Conservation (phyloP, 2,113 vertebrate genomes). For the Macquaria ambigua region DNA sequence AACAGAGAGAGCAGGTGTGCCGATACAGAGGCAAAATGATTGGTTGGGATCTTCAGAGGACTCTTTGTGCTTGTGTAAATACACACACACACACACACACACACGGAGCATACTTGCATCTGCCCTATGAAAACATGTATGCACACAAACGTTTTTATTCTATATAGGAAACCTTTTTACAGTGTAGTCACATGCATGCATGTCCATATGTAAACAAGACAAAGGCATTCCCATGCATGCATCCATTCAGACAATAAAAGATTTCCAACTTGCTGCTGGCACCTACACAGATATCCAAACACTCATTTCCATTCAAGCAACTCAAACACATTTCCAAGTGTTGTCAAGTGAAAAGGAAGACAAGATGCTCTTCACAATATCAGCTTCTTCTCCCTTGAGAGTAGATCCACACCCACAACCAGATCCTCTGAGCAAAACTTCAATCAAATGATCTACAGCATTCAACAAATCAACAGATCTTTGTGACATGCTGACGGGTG, state of each 20-base stretch:
- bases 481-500: too few species aligned
- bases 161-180: background rate
- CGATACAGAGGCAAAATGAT: slow-evolving; percentile 54
- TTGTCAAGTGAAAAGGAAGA: slow-evolving; percentile 26
- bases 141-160: background rate
- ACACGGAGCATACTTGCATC: background rate
- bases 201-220: background rate
- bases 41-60: slow-evolving; percentile 39
- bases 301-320: slow-evolving; percentile 23
- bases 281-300: background rate
- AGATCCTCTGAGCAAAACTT: slow-evolving; percentile 21
- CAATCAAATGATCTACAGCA: background rate
- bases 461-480: slow-evolving; percentile 17
- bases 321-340: slow-evolving; percentile 36
- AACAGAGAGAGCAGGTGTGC: slow-evolving; percentile 64
- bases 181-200: background rate
- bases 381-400: slow-evolving; percentile 25
- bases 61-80: slow-evolving; percentile 45
- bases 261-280: too few species aligned
- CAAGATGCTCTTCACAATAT: slow-evolving; percentile 11
- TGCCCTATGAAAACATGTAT: background rate
- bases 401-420: slow-evolving; percentile 10
- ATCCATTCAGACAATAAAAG: too few species aligned
- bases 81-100: slow-evolving; percentile 18
- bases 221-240: background rate